Percentiles rank a stretch among this genome's conserved stretches.
phyloP scores from a whole-genome alignment of 2,797 vertebrate species.

The Dromococcyx pavoninus region DNA sequence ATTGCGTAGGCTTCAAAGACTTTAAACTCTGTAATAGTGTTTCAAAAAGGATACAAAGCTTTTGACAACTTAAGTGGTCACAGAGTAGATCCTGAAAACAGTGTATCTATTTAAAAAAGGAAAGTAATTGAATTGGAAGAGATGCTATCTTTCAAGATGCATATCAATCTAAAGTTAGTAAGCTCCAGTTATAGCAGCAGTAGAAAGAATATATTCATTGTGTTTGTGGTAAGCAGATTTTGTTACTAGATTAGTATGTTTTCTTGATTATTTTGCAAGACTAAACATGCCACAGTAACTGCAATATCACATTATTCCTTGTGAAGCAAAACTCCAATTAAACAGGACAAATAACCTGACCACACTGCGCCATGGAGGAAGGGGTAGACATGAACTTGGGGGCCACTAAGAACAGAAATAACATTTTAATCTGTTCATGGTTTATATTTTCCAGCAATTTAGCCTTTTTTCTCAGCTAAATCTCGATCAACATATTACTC shows the following conservation, averaged over 20 bases:
- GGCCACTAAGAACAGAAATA: neutral
- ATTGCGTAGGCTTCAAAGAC: neutral
- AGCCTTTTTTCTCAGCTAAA: neutral
- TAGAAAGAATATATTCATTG: neutral
- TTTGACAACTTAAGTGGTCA: conserved; percentile 25
- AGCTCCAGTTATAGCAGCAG: neutral
- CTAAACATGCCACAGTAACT: neutral
- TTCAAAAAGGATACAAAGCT: neutral
- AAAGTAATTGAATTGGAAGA: neutral
- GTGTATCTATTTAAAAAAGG: neutral
- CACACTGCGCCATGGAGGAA: neutral
- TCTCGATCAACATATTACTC: neutral
- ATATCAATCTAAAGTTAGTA: neutral
- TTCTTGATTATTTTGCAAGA: neutral
- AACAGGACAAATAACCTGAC: neutral
- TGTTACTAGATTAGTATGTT: neutral
- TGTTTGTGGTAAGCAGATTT: neutral
- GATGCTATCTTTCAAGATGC: neutral
- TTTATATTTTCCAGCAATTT: neutral
- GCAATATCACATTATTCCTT: neutral
- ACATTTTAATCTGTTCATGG: neutral
- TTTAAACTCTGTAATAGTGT: neutral
- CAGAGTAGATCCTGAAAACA: neutral
- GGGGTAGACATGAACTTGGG: neutral
- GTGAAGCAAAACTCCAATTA: neutral